Percentiles rank a stretch among this genome's conserved stretches.
phyloP scores from a whole-genome alignment of 2,888 invertebrate genomes.

The Trissoscelio sp. region DNA sequence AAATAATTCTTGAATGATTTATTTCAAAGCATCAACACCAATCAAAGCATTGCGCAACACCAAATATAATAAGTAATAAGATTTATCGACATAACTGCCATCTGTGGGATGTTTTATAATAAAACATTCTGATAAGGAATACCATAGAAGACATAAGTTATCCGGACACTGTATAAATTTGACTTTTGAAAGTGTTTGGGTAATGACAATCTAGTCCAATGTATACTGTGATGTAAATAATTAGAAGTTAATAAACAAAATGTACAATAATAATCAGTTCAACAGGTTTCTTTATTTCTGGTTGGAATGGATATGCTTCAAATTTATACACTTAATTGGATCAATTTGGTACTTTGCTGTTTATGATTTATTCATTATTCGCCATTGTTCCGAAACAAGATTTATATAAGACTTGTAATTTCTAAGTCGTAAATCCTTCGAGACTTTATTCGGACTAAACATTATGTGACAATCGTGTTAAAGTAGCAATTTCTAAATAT shows the following conservation, averaged over 20 bases:
- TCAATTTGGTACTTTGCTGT: neutral
- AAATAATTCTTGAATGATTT: no score
- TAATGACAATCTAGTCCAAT: conserved; percentile 75
- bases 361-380: conserved; percentile 12
- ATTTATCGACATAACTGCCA: conserved; percentile 31
- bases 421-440: neutral
- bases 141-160: conserved; percentile 18
- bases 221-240: conserved; percentile 70
- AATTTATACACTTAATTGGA: neutral
- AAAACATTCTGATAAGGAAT: conserved; percentile 35
- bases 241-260: conserved; percentile 53
- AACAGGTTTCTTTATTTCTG: neutral
- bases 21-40: neutral
- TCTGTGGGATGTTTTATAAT: conserved; percentile 29
- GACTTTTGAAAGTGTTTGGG: conserved; percentile 21
- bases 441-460: neutral
- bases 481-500: no score
- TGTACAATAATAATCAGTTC: conserved; percentile 2
- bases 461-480: conserved; percentile 7
- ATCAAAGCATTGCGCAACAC: conserved; percentile 22
- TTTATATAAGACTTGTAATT: conserved; percentile 28
- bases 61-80: conserved; percentile 13
- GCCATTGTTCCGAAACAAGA: neutral
- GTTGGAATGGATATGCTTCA: neutral
- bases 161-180: conserved; percentile 14